These are phyloP conservation scores for Cyanoderma ruficeps DNA, from an alignment of 2,113 vertebrate genomes.

Conservation along the genomic window DNA sequence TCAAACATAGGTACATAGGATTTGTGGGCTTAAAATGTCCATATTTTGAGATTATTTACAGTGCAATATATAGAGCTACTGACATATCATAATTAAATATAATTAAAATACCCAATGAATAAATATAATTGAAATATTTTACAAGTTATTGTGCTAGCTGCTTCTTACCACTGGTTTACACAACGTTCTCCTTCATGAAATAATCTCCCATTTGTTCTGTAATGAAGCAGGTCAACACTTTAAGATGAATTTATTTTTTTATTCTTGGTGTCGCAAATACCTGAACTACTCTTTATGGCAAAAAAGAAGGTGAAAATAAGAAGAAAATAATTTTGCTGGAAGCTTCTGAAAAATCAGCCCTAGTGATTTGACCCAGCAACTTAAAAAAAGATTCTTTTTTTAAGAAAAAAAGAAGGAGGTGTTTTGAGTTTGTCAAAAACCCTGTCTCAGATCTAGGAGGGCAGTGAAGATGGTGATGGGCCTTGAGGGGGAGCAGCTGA, in stretches of 20 bases:
- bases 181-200: background rate
- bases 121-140: background rate
- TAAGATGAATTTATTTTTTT: background rate
- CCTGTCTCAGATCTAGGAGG: background rate
- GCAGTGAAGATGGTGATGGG: fast-evolving
- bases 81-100: background rate
- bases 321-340: background rate
- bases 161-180: background rate
- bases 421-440: background rate
- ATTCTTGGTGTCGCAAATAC: background rate
- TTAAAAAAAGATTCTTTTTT: background rate
- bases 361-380: background rate
- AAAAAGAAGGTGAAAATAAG: background rate
- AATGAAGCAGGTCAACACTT: background rate
- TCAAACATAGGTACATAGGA: background rate
- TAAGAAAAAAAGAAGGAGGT: background rate
- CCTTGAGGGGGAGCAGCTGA: background rate
- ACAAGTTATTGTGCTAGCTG: background rate
- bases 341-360: background rate
- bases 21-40: background rate
- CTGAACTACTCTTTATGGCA: background rate
- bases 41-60: background rate
- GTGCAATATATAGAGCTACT: background rate
- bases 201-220: background rate
- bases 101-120: background rate